Base-by-base conservation (phyloP, 2,888 invertebrate species). In the Eupithecia vulgata region DNA sequence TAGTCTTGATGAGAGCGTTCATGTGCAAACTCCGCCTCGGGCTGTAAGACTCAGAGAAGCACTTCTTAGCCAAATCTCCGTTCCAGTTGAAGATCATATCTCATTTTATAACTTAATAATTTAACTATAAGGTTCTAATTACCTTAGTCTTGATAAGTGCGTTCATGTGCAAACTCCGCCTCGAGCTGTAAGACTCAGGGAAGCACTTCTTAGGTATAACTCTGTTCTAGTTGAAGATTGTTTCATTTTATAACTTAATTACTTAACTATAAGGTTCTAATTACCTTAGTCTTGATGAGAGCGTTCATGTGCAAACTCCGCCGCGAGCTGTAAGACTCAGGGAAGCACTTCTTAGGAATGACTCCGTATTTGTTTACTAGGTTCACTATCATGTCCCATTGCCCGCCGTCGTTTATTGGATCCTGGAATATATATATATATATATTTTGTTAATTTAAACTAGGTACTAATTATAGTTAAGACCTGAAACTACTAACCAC, bases 371-470 rank as follows among this genome's bases (percentile, higher is more conserved):
- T 97, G 88, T 97, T 97, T 72, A 98, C 96, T 30, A 98, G 91
- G 89, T 98, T 98, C 40, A 97, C 96, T 74, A 98, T 92, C 98
- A 98, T 98, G 87, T 98, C 97, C 98, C 98, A 98, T 87, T 98
- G 98, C 0, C 98, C 98, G 40, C 98, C 98, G 84, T 98, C 98
- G 78, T 95, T 95, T 69, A 96, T 96, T n/a, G 98, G 97, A 85
- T 97, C 97, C 96, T 97, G 83, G 8, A 52, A 25, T 68, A 74
- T 30, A 65, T 25, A 25, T 13, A 1, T n/a, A 57, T n/a, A 30
- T 30, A 30, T 4, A 30, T 30, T n/a, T n/a, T n/a, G n/a, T n/a
- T n/a, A n/a, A n/a, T n/a, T n/a, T n/a, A n/a, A n/a, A n/a, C n/a
- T n/a, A n/a, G n/a, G n/a, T n/a, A n/a, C n/a, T n/a, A n/a, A n/a